Evolutionary conservation across 35 echinoderm and acorn worm species (phyloP), one percentile per base, ranked within the genome.

Genomic region (Ophiothrix spiculata): DNA sequence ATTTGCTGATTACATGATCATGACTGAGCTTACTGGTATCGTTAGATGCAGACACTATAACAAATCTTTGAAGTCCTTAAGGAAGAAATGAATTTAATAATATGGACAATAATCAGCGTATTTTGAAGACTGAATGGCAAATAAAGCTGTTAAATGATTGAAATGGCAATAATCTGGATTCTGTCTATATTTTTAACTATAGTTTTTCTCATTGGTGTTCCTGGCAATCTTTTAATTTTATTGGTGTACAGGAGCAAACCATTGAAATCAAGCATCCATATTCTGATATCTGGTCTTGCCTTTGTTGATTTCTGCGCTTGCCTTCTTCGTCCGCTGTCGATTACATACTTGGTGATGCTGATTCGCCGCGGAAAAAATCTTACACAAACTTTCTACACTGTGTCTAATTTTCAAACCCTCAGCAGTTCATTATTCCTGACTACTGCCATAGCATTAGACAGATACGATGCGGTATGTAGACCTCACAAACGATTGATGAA

Each of bases 381-480:
- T 28, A 69, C 60, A 12, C 3, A 2, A 69, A 6, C 60, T 12
- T 2, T 69, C 3, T 69, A 69, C 29, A 12, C 23, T 25, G 23
- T 69, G 6, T 12, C 60, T 2, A 69, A 69, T 25, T 69, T 69
- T 25, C 60, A 69, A 69, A 69, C 60, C 25, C 17, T 69, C 25
- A 12, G 60, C 23, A 69, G 60, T 4, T 84, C 81, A 4, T 0
- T 63, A 21, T 6, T 64, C 14, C 42, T 84, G 11, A 84, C 81
- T 10, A 60, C 46, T 37, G 42, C 54, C 32, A 84, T 74, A 37
- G 81, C 81, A 19, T 13, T 84, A 10, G 81, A 74, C 15, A 15
- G 81, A 15, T 32, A 84, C 40, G 81, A 84, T 37, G 54, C 46
- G 6, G 81, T 84, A 4, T 84, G 81, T 16, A 54, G 81, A 37